Evolutionary conservation across 2,888 invertebrate genomes (phyloP).

Genomic region (Megaustenia siamemsis): DNA sequence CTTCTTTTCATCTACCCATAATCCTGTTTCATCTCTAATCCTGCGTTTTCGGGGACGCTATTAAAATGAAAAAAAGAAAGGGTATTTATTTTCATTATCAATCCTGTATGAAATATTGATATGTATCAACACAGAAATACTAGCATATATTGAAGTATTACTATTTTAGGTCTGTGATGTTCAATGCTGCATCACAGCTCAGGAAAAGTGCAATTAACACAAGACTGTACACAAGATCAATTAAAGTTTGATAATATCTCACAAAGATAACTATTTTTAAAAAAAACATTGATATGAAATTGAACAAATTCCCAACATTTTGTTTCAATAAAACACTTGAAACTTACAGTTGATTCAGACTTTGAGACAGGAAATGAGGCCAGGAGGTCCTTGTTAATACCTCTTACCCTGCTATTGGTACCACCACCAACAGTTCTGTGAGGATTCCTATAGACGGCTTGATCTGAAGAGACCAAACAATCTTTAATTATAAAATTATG

Average conservation of each 20-base stretch:
- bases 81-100: no score
- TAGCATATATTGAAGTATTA: no score
- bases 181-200: no score
- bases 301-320: no score
- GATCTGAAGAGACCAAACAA: slow-evolving; percentile 60
- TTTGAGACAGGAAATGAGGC: slow-evolving; percentile 56
- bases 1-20: slow-evolving; percentile 76
- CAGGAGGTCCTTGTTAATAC: slow-evolving; percentile 37
- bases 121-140: no score
- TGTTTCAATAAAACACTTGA: not conserved
- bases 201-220: no score
- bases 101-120: not conserved
- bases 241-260: no score
- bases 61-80: not conserved
- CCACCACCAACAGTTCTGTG: slow-evolving; percentile 53
- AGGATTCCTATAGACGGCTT: slow-evolving; percentile 71
- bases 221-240: no score
- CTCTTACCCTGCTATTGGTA: slow-evolving; percentile 59
- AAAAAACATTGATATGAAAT: no score
- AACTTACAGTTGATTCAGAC: slow-evolving; percentile 68
- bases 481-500: no score
- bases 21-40: slow-evolving; percentile 71
- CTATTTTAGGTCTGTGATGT: no score
- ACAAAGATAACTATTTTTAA: no score
- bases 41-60: slow-evolving; percentile 74